A percentile compares a stretch with the other conserved stretches of the same genome.
These are phyloP conservation scores for Planococcus citri DNA, from an alignment of 1,140 invertebrate genomes.

Conservation along the genomic window DNA sequence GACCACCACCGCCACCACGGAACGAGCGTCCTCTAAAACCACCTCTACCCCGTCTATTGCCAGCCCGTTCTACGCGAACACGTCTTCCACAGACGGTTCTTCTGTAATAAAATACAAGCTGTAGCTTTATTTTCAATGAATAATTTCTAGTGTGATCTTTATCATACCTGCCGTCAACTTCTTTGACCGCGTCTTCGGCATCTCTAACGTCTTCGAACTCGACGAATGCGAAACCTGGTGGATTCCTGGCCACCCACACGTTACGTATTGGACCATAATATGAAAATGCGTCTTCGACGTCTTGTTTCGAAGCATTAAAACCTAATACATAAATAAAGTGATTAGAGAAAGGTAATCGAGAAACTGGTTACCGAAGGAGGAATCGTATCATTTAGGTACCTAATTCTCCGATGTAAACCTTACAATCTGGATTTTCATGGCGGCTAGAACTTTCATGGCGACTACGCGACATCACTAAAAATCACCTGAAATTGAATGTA, in stretches of 20 bases:
- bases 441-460: too few relatives aligned
- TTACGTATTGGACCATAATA: constrained; percentile 87
- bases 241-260: constrained; percentile 90
- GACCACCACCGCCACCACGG: constrained; percentile 37
- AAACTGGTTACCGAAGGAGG: neutral
- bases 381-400: constrained; percentile 43
- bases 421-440: constrained; percentile 60
- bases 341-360: neutral
- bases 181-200: constrained; percentile 80
- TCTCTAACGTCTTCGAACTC: constrained; percentile 85
- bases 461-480: neutral
- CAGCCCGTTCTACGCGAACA: constrained; percentile 84
- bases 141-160: neutral
- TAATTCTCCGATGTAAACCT: constrained; percentile 93
- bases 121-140: neutral
- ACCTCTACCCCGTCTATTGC: constrained; percentile 56
- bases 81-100: constrained; percentile 75
- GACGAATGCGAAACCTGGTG: constrained; percentile 88
- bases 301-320: constrained; percentile 70
- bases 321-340: constrained; percentile 30
- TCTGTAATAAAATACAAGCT: neutral
- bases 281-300: constrained; percentile 84
- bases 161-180: constrained; percentile 51
- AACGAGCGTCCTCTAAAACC: constrained; percentile 40
- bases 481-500: neutral